Base-by-base conservation (phyloP, 2,113 vertebrate species). In the Beaufortia kweichowensis region DNA sequence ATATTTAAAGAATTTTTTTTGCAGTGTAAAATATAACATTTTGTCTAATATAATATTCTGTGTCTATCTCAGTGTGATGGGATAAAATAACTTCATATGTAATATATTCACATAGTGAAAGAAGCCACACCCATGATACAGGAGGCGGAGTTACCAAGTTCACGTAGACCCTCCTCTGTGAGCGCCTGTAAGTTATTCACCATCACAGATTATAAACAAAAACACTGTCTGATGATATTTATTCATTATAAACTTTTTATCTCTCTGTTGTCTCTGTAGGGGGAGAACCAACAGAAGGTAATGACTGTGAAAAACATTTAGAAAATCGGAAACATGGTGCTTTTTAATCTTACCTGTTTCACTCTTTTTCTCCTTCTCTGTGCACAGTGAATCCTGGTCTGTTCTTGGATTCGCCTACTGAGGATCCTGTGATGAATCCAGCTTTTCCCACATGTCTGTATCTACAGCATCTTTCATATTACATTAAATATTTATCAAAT, bases 361-460 rank as follows among this genome's bases (percentile, higher is more conserved):
- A 19, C 43, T 61, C 11, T n/a, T 2, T 64, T 12, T 19, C 31
- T 11, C 24, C 74, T 7, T 75, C 2, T 63, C 82, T 50, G 2
- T 88, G 79, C 1, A 3, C 46, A 93, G 92, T 92, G 24, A 91
- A 92, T 77, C 87, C 90, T 0, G 11, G 85, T 4, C 86, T 92
- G 5, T 93, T 93, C 81, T 67, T 93, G 85, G 91, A 92, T 78
- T 68, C 76, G 0, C 88, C 89, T 3, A 69, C 63, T 0, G 62
- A 83, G 0, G 77, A 78, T 24, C 4, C 75, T 26, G 50, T 70
- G 69, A n/a, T 31, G 12, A 80, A 55, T 24, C 80, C 84, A 1
- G 83, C 60, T 21, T 90, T 91, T 55, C 86, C 91, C 10, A 50
- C 55, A 75, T 28, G 92, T 92, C 35, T 87, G 90, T 74, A 6